Evolutionary conservation across 2,113 vertebrate genomes (phyloP).

Genomic region (Eretmochelys imbricata): DNA sequence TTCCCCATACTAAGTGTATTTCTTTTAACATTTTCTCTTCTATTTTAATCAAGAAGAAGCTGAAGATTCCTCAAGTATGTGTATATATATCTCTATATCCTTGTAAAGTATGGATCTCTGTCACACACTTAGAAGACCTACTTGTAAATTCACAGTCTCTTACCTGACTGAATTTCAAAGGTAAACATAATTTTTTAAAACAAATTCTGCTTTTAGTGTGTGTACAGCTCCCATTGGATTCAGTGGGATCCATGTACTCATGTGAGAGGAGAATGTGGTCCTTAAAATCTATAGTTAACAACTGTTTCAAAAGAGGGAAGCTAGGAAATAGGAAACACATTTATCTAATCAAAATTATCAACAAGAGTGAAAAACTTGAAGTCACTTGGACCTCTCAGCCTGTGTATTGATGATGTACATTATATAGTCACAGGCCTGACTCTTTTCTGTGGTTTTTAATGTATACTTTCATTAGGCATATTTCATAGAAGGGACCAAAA

Average conservation of each 20-base stretch:
- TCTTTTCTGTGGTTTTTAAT: not conserved
- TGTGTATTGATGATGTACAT: not conserved
- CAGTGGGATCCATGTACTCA: not conserved
- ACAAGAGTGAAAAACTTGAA: not conserved
- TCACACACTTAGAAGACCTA: fast-evolving
- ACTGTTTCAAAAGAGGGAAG: not conserved
- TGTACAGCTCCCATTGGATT: not conserved
- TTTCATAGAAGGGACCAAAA: not conserved
- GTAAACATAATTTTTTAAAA: not conserved
- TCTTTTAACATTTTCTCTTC: slow-evolving; percentile 24
- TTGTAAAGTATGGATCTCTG: not conserved
- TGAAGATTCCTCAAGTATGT: not conserved
- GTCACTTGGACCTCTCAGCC: not conserved
- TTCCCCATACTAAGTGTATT: slow-evolving; percentile 80
- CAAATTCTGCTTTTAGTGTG: fast-evolving
- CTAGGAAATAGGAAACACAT: not conserved
- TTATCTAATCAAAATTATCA: not conserved
- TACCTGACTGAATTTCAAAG: fast-evolving
- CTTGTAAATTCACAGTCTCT: not conserved
- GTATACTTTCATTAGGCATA: fast-evolving
- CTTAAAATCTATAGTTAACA: not conserved
- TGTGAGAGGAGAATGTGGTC: not conserved
- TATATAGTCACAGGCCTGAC: not conserved
- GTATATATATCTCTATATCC: not conserved
- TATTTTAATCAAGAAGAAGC: not conserved